Conservation (phyloP, 2,113 vertebrate genomes). For the Aythya baeri region DNA sequence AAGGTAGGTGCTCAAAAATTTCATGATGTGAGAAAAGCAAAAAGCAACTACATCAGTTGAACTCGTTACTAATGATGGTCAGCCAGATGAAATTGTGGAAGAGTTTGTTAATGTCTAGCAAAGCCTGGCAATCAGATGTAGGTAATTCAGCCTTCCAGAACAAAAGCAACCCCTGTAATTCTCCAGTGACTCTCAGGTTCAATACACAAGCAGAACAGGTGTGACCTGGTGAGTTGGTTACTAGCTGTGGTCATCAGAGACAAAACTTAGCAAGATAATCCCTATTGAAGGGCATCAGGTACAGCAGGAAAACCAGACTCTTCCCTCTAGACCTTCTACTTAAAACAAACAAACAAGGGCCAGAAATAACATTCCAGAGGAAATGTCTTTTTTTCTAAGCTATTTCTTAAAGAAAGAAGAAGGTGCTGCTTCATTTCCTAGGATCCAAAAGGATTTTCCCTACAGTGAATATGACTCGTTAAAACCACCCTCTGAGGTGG, state of each 20-base stretch:
- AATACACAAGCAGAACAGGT: not conserved
- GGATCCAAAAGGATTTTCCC: not conserved
- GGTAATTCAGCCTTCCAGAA: not conserved
- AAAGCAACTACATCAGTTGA: not conserved
- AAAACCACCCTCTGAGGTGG: not conserved
- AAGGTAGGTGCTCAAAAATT: not conserved
- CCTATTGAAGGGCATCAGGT: not conserved
- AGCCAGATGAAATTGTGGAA: not conserved
- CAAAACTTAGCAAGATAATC: not conserved
- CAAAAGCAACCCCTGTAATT: not conserved
- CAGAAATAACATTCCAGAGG: constrained; percentile 10
- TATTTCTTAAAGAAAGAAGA: not conserved
- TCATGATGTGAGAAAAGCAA: not conserved
- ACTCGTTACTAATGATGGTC: not conserved
- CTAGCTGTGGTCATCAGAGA: not conserved
- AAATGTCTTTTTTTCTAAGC: not conserved
- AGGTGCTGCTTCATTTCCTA: not conserved
- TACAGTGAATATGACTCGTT: not conserved
- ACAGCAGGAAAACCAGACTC: not conserved
- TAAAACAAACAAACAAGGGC: not conserved
- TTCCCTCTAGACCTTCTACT: not conserved
- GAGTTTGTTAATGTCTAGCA: not conserved
- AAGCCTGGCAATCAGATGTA: not conserved
- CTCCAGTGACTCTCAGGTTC: not conserved
- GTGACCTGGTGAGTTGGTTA: not conserved